A percentile compares a stretch with the other conserved stretches of the same genome.
phyloP scores from a whole-genome alignment of 2,113 vertebrate species.

The Cnemophilus loriae region DNA sequence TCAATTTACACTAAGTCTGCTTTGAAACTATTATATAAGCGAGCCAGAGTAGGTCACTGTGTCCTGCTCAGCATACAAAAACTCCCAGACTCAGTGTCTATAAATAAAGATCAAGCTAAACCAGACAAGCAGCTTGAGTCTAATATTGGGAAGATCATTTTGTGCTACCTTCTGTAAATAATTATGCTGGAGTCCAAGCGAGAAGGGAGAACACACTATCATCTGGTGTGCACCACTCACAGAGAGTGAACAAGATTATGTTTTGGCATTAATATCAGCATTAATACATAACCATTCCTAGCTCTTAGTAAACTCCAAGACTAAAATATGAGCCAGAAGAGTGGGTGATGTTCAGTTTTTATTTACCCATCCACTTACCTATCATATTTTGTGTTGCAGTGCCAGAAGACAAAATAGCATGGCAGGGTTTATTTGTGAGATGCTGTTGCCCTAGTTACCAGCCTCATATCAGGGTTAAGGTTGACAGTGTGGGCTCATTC shows the following conservation, averaged over 20 bases:
- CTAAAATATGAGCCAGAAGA: not conserved
- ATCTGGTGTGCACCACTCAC: not conserved
- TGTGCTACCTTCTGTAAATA: slow-evolving; percentile 41
- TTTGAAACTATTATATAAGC: slow-evolving; percentile 55
- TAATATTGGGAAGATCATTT: slow-evolving; percentile 39
- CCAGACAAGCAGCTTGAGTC: slow-evolving; percentile 52
- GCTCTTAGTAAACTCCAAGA: not conserved
- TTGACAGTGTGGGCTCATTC: slow-evolving; percentile 49
- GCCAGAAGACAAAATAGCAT: not conserved
- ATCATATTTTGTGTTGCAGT: not conserved
- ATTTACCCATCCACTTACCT: not conserved
- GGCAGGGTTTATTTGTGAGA: slow-evolving; percentile 25
- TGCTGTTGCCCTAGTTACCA: slow-evolving; percentile 59
- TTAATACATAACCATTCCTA: not conserved
- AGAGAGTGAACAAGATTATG: not conserved
- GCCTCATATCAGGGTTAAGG: slow-evolving; percentile 45
- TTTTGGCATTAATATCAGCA: not conserved
- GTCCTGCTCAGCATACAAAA: slow-evolving; percentile 27
- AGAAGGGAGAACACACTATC: not conserved
- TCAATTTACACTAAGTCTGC: slow-evolving; percentile 65
- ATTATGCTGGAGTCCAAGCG: not conserved
- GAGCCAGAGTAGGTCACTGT: slow-evolving; percentile 42
- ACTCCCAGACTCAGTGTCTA: not conserved
- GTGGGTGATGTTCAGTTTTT: not conserved
- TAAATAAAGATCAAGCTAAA: slow-evolving; percentile 61